Evolutionary conservation across 2,113 vertebrate genomes (phyloP), one percentile per base, ranked within the genome.

Genomic region (Bujurquina vittata): DNA sequence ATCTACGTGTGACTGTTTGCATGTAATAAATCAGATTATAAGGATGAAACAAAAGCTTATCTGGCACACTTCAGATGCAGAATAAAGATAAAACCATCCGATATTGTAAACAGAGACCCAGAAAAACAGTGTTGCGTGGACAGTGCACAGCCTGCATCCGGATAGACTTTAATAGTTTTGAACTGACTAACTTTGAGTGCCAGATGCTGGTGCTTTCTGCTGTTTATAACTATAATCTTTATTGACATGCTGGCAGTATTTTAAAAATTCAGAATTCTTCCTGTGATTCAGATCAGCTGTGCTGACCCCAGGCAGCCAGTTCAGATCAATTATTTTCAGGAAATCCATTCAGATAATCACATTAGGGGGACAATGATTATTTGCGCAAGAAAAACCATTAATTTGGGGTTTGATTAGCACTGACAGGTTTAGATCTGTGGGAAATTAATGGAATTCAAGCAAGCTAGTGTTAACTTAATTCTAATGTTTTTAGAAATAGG

Each of bases 401-500:
- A 72, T 31, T 72, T 54, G 17, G 20, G 17, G 17, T 72, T 31
- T 1, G 23, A 69, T 31, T 52, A 20, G 65, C 3, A 0, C 11
- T 52, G 3, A 69, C 5, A 52, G 26, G 3, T 60, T 75, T 81
- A 17, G 22, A 4, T 23, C 67, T 72, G 46, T 54, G 6, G 67
- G 10, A 33, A 72, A 54, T 33, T 0, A 54, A 29, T 54, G 10
- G 52, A 0, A 33, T 54, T 54, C 54, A 33, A 31, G 17, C 26
- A 54, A 72, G 63, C 22, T 6, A 65, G 49, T 46, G 40, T 83
- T n/a, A 26, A 23, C 52, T 29, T 58, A 62, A 58, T 37, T 57
- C 22, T 54, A 35, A 29, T 26, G 81, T 65, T 56, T 67, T 49
- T 81, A 15, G 83, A 75, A 63, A 61, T 23, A 54, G 52, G 75